A percentile compares a stretch with the other conserved stretches of the same genome.
Conservation (phyloP, 2,113 vertebrate species). For the Clarias macrocephalus region DNA sequence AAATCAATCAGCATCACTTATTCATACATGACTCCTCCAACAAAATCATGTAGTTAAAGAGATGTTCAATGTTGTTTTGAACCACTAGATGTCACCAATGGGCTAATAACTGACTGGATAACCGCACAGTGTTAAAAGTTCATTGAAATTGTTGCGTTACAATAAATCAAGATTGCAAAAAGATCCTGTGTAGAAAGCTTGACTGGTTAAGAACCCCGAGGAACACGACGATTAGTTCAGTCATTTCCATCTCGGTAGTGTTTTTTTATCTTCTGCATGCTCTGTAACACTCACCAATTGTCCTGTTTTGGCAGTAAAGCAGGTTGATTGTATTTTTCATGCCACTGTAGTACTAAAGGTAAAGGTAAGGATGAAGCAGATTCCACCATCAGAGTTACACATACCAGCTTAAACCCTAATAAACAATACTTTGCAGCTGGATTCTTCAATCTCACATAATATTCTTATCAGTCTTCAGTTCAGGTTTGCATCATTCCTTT, state of each 20-base stretch:
- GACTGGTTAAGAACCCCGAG: neutral
- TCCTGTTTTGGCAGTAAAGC: neutral
- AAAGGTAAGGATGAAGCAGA: neutral
- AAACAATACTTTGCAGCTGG: neutral
- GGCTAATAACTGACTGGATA: neutral
- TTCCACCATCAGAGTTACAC: neutral
- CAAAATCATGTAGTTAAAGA: neutral
- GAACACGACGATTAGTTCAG: neutral
- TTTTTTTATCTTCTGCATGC: neutral
- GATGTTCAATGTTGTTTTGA: neutral
- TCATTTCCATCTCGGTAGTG: neutral
- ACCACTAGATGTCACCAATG: conserved; percentile 15
- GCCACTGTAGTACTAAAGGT: neutral
- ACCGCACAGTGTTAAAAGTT: neutral
- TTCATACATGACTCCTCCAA: neutral
- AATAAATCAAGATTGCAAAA: neutral
- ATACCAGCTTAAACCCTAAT: neutral
- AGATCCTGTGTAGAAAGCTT: neutral
- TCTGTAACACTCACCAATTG: neutral
- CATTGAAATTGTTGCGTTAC: neutral
- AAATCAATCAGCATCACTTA: neutral
- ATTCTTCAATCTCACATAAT: neutral
- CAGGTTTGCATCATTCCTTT: neutral
- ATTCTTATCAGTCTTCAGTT: neutral
- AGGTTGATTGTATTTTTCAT: neutral